A percentile compares a stretch with the other conserved stretches of the same genome.
phyloP scores from a whole-genome alignment of 1,140 invertebrate genomes.

The Tenebrio molitor region DNA sequence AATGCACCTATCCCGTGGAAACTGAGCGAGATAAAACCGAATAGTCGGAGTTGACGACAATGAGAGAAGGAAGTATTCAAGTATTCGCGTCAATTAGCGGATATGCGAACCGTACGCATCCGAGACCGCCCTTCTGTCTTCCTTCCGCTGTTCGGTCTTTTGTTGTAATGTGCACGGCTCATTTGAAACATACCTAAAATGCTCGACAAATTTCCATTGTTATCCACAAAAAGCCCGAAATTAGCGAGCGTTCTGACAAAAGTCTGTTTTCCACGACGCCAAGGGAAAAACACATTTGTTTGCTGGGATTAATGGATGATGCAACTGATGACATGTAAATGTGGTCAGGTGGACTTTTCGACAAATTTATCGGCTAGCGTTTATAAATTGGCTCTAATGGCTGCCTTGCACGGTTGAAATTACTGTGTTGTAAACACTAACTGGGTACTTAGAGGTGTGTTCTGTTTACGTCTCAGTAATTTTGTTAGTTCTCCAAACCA shows the following conservation, averaged over 20 bases:
- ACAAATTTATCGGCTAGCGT: neutral
- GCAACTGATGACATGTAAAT: constrained; percentile 17
- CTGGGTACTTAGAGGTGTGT: constrained; percentile 14
- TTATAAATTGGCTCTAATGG: constrained; percentile 28
- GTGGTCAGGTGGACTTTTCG: neutral
- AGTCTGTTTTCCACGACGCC: neutral
- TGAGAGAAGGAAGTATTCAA: constrained; percentile 22
- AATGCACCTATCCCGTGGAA: constrained; percentile 1
- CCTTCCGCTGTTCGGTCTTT: constrained; percentile 40
- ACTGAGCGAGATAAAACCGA: constrained; percentile 5
- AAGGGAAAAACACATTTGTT: constrained; percentile 16
- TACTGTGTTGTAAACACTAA: constrained; percentile 17
- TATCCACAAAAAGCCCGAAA: constrained; percentile 37
- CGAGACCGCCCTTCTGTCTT: constrained; percentile 13
- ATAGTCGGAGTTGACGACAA: neutral
- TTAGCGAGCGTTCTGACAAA: constrained; percentile 49
- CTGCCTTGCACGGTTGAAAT: neutral
- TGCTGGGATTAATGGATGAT: constrained; percentile 13
- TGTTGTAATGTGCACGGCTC: constrained; percentile 50
- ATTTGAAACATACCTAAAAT: constrained; percentile 48
- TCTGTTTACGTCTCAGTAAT: constrained; percentile 34
- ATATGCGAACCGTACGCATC: constrained; percentile 36
- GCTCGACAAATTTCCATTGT: constrained; percentile 52
- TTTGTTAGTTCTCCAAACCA: constrained; percentile 22
- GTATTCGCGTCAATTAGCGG: constrained; percentile 37